Evolutionary conservation across 2,797 vertebrate genomes (phyloP), one percentile per base, ranked within the genome.

Genomic region (Pelodytes ibericus): DNA sequence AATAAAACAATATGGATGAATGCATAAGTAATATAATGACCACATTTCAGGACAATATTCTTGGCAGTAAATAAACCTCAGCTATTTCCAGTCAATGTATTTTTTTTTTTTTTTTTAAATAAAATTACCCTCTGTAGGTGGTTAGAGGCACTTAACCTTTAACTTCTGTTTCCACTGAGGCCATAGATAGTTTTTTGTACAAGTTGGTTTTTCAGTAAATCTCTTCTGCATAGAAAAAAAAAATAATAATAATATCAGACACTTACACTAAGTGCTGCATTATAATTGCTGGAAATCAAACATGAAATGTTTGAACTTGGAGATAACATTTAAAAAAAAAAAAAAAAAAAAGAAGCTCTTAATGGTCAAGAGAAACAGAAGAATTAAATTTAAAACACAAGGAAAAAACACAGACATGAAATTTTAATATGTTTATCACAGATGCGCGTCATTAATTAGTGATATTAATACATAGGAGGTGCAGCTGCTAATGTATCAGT

Each of bases 371-470:
- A 84, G 71, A 75, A 78, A 18, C 1, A 80, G 58, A 71, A 71
- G 57, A 63, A 69, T 39, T 66, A 70, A 51, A 36, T 60, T 27
- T 49, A 58, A 60, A 1, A 83, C 75, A 68, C 51, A 68, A 81
- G 83, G 75, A 80, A 84, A 74, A 53, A 39, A 51, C 24, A 4
- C 59, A 15, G 0, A 74, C 61, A 73, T 77, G 80, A 81, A 68
- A 60, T 59, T 82, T 83, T 82, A 80, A 82, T 85, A 73, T 74
- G 58, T 67, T 77, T 13, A 72, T 81, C 79, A 62, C 81, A 74
- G 60, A 60, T 31, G 53, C 3, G 64, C 74, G 75, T 3, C 59
- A 49, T 81, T 18, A 51, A 60, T 81, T 83, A 71, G 69, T 82
- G 76, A 61, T 61, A 64, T 60, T 79, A 64, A 65, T 79, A 62